Evolutionary conservation across 2,888 invertebrate genomes (phyloP).

Genomic region (Schizotus pectinicornis): DNA sequence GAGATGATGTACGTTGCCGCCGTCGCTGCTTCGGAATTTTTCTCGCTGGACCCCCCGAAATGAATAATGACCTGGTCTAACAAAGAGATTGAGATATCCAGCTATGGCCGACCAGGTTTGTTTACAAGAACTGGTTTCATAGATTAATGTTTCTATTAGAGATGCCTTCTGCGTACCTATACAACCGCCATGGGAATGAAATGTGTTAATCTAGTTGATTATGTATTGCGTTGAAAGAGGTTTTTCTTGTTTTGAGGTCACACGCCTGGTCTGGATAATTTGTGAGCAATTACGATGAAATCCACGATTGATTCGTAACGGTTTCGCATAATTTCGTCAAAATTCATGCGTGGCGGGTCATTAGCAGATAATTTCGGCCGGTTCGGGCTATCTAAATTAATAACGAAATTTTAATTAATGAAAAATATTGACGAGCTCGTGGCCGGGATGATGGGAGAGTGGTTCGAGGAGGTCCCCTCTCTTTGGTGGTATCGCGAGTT

Average conservation of each 20-base stretch:
- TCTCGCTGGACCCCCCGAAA: slow-evolving; percentile 38
- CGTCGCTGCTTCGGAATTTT: slow-evolving; percentile 31
- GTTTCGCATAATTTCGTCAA: too few relatives aligned
- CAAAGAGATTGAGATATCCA: slow-evolving; percentile 46
- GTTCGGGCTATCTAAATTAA: too few relatives aligned
- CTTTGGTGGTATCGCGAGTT: not conserved
- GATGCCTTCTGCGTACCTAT: slow-evolving; percentile 27
- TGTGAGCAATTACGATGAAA: not conserved
- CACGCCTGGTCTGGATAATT: slow-evolving; percentile 18
- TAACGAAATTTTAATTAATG: not conserved
- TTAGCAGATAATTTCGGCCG: too few relatives aligned
- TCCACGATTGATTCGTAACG: too few relatives aligned
- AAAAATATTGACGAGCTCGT: not conserved
- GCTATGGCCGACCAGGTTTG: slow-evolving; percentile 37
- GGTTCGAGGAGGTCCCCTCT: too few relatives aligned
- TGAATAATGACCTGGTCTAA: slow-evolving; percentile 39
- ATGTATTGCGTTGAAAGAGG: slow-evolving; percentile 33
- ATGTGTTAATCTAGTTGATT: slow-evolving; percentile 41
- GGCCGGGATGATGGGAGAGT: not conserved
- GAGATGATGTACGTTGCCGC: slow-evolving; percentile 25
- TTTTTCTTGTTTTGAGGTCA: slow-evolving; percentile 36
- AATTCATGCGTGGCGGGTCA: too few relatives aligned
- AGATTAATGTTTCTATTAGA: slow-evolving; percentile 38
- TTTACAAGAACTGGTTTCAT: slow-evolving; percentile 32
- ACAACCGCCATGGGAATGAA: slow-evolving; percentile 37